These are phyloP conservation scores for Adoxophyes honmai DNA, from an alignment of 1,140 invertebrate genomes.

Conservation along the genomic window DNA sequence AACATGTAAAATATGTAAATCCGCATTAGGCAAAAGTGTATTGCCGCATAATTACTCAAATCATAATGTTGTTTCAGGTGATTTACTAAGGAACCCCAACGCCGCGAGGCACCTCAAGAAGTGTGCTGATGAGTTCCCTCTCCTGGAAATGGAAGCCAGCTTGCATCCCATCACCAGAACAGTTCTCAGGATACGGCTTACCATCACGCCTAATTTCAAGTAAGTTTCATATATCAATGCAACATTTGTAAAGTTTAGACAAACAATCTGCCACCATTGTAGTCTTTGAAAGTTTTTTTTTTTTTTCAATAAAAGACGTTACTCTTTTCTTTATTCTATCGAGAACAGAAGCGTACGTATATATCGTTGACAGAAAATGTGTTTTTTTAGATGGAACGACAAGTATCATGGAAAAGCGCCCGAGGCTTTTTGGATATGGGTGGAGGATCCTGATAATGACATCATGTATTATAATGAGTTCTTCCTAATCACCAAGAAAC, in stretches of 20 bases:
- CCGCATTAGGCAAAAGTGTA: too few species aligned
- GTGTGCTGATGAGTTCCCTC: slow-evolving; percentile 91
- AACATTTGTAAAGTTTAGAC: too few species aligned
- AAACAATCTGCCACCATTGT: too few species aligned
- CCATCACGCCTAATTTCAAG: slow-evolving; percentile 90
- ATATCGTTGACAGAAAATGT: background rate
- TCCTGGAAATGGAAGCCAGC: slow-evolving; percentile 87
- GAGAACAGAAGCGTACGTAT: too few species aligned
- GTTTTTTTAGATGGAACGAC: slow-evolving; percentile 87
- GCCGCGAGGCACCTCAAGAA: slow-evolving; percentile 88
- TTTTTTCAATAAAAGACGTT: too few species aligned
- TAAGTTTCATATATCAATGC: too few species aligned
- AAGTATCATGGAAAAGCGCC: slow-evolving; percentile 90
- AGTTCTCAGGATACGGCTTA: slow-evolving; percentile 91
- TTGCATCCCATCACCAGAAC: slow-evolving; percentile 97
- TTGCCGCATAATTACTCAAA: too few species aligned
- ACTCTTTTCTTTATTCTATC: too few species aligned
- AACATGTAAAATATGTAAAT: too few species aligned
- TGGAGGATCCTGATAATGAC: slow-evolving; percentile 96
- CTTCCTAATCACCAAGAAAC: slow-evolving; percentile 92
- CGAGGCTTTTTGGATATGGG: slow-evolving; percentile 98
- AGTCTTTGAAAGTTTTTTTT: too few species aligned
- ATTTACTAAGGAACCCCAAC: slow-evolving; percentile 86
- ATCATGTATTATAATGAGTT: slow-evolving; percentile 98
- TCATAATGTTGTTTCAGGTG: slow-evolving; percentile 70